Conservation (phyloP, 2,797 vertebrate species). For the Onychomys leucogaster region DNA sequence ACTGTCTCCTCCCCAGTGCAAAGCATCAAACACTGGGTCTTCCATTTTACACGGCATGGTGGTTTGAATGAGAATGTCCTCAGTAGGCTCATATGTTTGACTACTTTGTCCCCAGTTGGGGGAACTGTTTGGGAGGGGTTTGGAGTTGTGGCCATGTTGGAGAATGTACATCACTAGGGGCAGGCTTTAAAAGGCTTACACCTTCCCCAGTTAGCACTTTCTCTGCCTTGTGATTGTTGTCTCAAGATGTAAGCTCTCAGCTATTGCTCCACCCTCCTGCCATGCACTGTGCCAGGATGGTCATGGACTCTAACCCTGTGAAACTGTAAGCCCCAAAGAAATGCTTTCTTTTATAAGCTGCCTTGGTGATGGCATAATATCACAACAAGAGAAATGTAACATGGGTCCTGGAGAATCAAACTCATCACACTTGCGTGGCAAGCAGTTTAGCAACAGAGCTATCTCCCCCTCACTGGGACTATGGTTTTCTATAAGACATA, state of each 20-base stretch:
- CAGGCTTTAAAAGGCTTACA: not conserved
- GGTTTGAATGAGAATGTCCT: not conserved
- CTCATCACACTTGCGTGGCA: not conserved
- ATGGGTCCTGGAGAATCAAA: not conserved
- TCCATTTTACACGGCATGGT: not conserved
- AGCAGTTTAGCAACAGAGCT: not conserved
- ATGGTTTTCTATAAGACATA: not conserved
- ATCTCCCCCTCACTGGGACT: not conserved
- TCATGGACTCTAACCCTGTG: not conserved
- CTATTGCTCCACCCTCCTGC: not conserved
- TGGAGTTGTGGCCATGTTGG: not conserved
- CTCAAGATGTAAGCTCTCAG: not conserved
- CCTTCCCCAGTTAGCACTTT: not conserved
- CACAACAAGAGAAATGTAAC: not conserved
- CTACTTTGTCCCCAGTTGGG: not conserved
- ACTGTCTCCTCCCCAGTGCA: not conserved
- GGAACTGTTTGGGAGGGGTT: not conserved
- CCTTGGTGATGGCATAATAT: not conserved
- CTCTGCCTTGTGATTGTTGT: not conserved
- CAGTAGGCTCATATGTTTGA: not conserved
- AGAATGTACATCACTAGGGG: not conserved
- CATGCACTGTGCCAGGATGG: not conserved
- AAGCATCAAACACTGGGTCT: not conserved
- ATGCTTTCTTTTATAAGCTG: not conserved
- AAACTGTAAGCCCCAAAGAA: not conserved